Percentiles rank a stretch among this genome's conserved stretches.
These are phyloP conservation scores for Nasonia vitripennis DNA, from an alignment of 1,140 invertebrate species.

Conservation along the genomic window DNA sequence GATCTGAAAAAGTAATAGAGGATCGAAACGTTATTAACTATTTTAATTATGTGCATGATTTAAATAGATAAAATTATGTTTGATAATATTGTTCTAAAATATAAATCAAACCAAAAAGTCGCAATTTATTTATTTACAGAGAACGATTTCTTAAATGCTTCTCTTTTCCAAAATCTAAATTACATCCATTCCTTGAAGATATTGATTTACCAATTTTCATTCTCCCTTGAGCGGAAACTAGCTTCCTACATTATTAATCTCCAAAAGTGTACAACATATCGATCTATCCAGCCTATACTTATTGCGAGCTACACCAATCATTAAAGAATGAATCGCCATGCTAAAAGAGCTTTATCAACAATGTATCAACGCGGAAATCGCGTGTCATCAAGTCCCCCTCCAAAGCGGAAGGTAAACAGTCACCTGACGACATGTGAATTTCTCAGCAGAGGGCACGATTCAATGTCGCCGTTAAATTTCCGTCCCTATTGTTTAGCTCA, in stretches of 20 bases:
- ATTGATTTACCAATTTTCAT: not conserved
- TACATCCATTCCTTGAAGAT: too few species aligned
- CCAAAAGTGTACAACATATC: not conserved
- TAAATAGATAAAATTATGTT: not conserved
- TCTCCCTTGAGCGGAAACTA: not conserved
- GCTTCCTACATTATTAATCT: not conserved
- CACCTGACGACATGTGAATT: not conserved
- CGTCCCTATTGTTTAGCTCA: slow-evolving; percentile 10
- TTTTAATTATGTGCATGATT: not conserved
- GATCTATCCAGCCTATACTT: not conserved
- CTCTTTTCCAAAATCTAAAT: too few species aligned
- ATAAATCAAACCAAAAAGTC: too few species aligned
- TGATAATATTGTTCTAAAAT: too few species aligned
- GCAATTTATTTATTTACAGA: too few species aligned
- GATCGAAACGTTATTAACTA: not conserved
- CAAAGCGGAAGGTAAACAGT: not conserved
- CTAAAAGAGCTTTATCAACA: not conserved
- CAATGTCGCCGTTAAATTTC: not conserved
- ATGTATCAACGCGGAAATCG: not conserved
- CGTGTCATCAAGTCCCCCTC: not conserved
- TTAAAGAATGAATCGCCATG: not conserved
- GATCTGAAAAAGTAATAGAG: slow-evolving; percentile 55
- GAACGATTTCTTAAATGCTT: too few species aligned
- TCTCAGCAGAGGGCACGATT: not conserved
- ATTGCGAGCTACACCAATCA: not conserved